Evolutionary conservation across 2,113 vertebrate species (phyloP), one percentile per base, ranked within the genome.

Genomic region (Castor canadensis): DNA sequence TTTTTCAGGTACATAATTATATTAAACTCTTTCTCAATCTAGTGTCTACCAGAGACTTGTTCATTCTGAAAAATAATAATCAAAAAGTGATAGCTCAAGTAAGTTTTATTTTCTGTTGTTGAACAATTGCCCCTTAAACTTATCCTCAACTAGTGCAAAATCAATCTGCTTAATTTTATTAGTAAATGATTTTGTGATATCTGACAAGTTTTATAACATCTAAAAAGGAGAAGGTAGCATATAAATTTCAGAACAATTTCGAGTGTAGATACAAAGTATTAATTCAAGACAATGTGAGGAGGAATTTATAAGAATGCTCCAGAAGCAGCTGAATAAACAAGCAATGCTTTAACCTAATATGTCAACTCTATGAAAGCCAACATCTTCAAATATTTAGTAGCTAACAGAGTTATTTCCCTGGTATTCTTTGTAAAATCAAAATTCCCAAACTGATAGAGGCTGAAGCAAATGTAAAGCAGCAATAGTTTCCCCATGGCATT

Each of bases 1-100:
- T 91, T 97, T 97, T 87, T 54, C 35, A 93, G 71, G 79, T 93
- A 93, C 95, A 80, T 24, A 95, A 94, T 38, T 83, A 93, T 84
- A 84, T 94, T 91, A 85, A 64, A 24, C 6, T 49, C n/a, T 91
- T 47, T 94, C n/a, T 85, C 66, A 94, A 47, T 67, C 54, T 92
- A 43, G 28, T 69, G 5, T 76, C 76, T 93, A 64, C 20, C 47
- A 60, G 56, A 60, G 47, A 81, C 30, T 72, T 40, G n/a, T 72
- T 64, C 30, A 83, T 47, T 73, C 76, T 45, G 28, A 79, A 87
- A 94, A 95, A 95, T 73, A 88, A 79, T 91, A 96, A 96, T 85
- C 60, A 87, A 96, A 95, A 87, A 10, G 35, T 81, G 30, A 80
- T 54, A 38, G 22, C 30, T 86, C 43, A 80, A 24, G 38, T 83